phyloP scores from a whole-genome alignment of 2,113 vertebrate genomes.

The Paramormyrops kingsleyae region DNA sequence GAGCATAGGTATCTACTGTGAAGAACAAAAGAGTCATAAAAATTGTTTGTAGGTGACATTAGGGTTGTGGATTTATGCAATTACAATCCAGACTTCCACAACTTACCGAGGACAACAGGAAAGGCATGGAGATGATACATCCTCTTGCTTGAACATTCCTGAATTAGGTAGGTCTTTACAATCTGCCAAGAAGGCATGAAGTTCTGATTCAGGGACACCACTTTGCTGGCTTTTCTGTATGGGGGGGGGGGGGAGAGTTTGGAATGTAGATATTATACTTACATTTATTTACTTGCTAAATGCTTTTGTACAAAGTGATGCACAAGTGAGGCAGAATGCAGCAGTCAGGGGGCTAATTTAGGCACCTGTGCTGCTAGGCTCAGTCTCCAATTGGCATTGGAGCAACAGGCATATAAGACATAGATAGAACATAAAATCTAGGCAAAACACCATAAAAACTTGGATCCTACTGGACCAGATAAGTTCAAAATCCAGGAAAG shows the following conservation, averaged over 20 bases:
- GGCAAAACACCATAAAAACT: neutral
- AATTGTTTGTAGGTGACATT: neutral
- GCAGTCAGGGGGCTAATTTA: neutral
- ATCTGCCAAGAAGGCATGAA: constrained; percentile 72
- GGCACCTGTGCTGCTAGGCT: neutral
- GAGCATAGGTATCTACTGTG: neutral
- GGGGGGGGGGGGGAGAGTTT: neutral
- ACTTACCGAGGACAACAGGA: constrained; percentile 38
- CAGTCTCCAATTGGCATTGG: neutral
- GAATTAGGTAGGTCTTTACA: constrained; percentile 84
- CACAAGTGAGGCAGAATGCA: neutral
- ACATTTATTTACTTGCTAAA: neutral
- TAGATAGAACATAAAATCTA: neutral
- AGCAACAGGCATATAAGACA: neutral
- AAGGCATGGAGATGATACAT: constrained; percentile 44
- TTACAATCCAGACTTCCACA: neutral
- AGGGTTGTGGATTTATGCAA: neutral
- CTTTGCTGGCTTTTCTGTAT: constrained; percentile 75
- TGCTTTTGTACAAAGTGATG: neutral
- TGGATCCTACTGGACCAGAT: neutral
- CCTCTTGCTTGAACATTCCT: constrained; percentile 70
- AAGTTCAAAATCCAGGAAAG: neutral
- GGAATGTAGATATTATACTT: neutral
- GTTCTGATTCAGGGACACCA: constrained; percentile 71
- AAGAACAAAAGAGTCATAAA: neutral